phyloP scores from a whole-genome alignment of 2,113 vertebrate genomes.

The Sarotherodon lohbergeri region DNA sequence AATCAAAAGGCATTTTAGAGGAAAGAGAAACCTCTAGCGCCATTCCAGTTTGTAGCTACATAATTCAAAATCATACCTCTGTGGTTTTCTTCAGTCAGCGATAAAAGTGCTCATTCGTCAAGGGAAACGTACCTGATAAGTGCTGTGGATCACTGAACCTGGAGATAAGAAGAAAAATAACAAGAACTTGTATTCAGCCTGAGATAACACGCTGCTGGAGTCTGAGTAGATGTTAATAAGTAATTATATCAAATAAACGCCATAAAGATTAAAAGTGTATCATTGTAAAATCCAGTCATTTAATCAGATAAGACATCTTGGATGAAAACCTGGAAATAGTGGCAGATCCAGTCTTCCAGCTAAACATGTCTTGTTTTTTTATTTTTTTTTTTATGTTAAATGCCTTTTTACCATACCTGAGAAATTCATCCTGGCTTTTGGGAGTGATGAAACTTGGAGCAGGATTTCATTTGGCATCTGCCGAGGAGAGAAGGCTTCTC shows the following conservation, averaged over 20 bases:
- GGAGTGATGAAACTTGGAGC: neutral
- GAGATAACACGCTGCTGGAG: neutral
- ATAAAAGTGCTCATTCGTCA: neutral
- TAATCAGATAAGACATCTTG: neutral
- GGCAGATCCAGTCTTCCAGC: neutral
- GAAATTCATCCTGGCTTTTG: neutral
- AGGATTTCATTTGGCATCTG: neutral
- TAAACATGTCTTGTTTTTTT: neutral
- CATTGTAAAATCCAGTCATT: neutral
- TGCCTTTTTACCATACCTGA: neutral
- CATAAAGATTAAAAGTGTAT: neutral
- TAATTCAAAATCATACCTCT: neutral
- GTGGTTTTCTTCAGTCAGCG: neutral
- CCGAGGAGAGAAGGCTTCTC: neutral
- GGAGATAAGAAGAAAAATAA: neutral
- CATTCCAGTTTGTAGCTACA: neutral
- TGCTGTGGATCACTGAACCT: neutral
- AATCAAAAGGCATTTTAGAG: neutral
- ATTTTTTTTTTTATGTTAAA: neutral
- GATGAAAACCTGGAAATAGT: neutral
- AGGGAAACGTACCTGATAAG: neutral
- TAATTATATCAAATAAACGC: neutral
- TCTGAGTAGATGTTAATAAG: neutral
- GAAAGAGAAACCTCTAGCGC: neutral
- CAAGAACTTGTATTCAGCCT: neutral